These are phyloP conservation scores for Monarcha castaneiventris DNA, from an alignment of 2,113 vertebrate species.

Conservation along the genomic window DNA sequence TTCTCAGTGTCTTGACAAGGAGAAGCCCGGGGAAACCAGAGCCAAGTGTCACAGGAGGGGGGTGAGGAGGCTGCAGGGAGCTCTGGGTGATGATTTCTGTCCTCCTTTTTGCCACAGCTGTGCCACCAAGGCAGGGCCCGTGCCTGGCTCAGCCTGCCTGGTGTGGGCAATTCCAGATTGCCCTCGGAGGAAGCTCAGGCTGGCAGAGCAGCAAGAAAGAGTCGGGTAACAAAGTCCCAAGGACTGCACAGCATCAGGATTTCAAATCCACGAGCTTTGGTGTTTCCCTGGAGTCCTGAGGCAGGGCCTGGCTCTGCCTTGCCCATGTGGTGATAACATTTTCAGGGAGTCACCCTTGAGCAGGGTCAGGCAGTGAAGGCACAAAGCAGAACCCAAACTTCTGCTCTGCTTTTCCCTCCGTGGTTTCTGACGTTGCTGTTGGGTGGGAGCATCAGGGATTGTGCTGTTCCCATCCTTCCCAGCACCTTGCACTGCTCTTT, in stretches of 20 bases:
- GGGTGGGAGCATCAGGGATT: not conserved
- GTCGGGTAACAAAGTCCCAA: not conserved
- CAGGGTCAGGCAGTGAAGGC: not conserved
- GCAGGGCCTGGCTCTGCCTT: not conserved
- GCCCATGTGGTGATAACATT: not conserved
- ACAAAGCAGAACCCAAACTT: not conserved
- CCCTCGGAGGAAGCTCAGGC: not conserved
- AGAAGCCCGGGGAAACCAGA: not conserved
- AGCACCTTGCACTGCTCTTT: not conserved
- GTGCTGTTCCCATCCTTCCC: not conserved
- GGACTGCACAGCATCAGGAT: not conserved
- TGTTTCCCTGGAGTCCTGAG: not conserved
- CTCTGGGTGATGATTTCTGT: rapidly evolving
- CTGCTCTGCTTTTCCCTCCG: not conserved
- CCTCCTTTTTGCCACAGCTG: not conserved
- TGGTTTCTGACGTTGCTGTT: not conserved
- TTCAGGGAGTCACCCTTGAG: rapidly evolving
- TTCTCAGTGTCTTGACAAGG: not conserved
- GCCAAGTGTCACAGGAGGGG: not conserved
- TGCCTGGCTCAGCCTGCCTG: not conserved
- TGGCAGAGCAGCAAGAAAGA: not conserved
- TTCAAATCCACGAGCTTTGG: not conserved
- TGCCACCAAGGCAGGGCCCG: not conserved
- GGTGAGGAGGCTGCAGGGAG: not conserved
- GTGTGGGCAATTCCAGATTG: not conserved